Evolutionary conservation across 2,113 vertebrate species (phyloP).

Genomic region (Lanius ludovicianus): DNA sequence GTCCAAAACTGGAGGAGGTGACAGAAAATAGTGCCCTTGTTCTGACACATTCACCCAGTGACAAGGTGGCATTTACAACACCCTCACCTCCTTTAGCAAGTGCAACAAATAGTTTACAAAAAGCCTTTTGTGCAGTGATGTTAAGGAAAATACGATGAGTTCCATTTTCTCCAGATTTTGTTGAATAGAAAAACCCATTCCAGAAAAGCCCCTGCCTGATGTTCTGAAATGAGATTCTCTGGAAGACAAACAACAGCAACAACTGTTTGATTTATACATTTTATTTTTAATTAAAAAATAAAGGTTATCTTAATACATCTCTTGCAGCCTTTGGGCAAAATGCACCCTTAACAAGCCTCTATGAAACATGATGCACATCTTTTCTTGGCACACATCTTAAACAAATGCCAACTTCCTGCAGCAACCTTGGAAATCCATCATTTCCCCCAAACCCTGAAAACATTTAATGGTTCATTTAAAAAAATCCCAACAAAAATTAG

Average conservation of each 20-base stretch:
- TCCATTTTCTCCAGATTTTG: not conserved
- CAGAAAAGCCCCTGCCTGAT: not conserved
- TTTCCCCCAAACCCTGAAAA: slow-evolving; percentile 38
- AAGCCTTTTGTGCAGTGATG: not conserved
- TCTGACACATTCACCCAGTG: not conserved
- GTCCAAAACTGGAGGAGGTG: not conserved
- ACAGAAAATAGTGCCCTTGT: not conserved
- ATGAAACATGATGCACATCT: slow-evolving; percentile 57
- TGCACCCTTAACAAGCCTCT: slow-evolving; percentile 61
- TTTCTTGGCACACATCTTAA: slow-evolving; percentile 68
- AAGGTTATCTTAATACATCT: slow-evolving; percentile 78
- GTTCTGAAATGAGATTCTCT: slow-evolving; percentile 7
- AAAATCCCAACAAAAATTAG: slow-evolving; percentile 15
- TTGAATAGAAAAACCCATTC: not conserved
- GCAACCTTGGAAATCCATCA: slow-evolving; percentile 32
- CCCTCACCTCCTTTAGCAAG: not conserved
- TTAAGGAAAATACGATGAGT: not conserved
- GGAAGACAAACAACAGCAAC: not conserved
- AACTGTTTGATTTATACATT: slow-evolving; percentile 60
- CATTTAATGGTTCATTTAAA: slow-evolving; percentile 51
- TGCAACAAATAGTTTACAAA: not conserved
- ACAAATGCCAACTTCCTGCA: slow-evolving; percentile 55
- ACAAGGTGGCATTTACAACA: not conserved
- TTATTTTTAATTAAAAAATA: slow-evolving; percentile 84
- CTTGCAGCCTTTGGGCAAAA: slow-evolving; percentile 69